Conservation (phyloP, 2,888 invertebrate genomes). For the Acleris emargana region DNA sequence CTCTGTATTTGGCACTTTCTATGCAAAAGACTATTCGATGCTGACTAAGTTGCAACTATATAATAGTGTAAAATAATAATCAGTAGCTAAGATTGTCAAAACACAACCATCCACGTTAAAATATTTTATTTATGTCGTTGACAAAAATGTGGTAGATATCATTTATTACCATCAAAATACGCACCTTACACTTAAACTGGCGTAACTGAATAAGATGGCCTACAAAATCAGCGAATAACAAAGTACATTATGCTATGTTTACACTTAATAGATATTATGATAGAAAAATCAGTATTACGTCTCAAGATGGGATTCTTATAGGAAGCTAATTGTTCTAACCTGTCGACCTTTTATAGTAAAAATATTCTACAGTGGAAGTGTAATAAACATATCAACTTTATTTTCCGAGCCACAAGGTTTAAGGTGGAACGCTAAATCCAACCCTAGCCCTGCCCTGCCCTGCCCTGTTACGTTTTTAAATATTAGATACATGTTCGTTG, state of each 20-base stretch:
- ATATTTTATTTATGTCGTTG: too few relatives aligned
- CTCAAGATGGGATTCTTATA: slow-evolving; percentile 39
- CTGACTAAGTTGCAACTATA: too few relatives aligned
- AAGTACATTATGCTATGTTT: slow-evolving; percentile 30
- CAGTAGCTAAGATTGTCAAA: too few relatives aligned
- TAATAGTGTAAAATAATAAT: too few relatives aligned
- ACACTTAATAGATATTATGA: slow-evolving; percentile 44
- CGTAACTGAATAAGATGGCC: slow-evolving; percentile 64
- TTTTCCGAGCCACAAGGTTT: not conserved
- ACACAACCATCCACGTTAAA: too few relatives aligned
- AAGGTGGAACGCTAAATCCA: not conserved
- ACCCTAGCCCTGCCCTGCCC: too few relatives aligned
- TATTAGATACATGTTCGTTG: too few relatives aligned
- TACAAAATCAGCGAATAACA: slow-evolving; percentile 38
- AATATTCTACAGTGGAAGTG: not conserved
- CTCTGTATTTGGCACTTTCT: too few relatives aligned
- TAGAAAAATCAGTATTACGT: slow-evolving; percentile 56
- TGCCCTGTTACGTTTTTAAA: too few relatives aligned
- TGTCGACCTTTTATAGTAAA: not conserved
- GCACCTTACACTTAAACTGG: slow-evolving; percentile 76
- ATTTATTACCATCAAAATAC: slow-evolving; percentile 77
- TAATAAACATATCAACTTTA: not conserved
- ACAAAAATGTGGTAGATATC: slow-evolving; percentile 59
- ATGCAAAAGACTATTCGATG: too few relatives aligned
- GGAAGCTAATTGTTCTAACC: slow-evolving; percentile 36